phyloP scores from a whole-genome alignment of 2,888 invertebrate species.

The Pristionchus maxplancki region DNA sequence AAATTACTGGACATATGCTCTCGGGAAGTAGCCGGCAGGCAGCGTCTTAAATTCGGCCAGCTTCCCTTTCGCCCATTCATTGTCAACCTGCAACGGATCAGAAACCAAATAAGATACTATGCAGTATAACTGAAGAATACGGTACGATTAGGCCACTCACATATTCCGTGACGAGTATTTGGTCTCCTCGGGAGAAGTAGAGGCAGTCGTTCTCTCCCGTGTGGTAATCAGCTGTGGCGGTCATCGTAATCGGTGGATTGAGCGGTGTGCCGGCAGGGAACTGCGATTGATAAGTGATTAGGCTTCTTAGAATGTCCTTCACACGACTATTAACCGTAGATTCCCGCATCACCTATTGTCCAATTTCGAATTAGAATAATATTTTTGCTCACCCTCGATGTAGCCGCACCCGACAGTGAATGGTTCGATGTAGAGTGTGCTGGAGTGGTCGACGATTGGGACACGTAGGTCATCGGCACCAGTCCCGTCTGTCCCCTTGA shows the following conservation, averaged over 20 bases:
- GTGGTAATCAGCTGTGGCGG: slow-evolving; percentile 61
- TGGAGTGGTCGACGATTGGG: neutral
- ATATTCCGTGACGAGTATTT: slow-evolving; percentile 63
- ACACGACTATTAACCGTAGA: too few relatives aligned
- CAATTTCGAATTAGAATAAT: too few relatives aligned
- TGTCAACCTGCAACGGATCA: slow-evolving; percentile 38
- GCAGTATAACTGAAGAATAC: too few relatives aligned
- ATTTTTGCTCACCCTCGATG: slow-evolving; percentile 12
- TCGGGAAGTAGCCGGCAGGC: slow-evolving; percentile 59
- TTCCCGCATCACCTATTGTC: too few relatives aligned
- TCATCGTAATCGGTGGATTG: slow-evolving; percentile 36
- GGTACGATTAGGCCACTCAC: slow-evolving; percentile 50
- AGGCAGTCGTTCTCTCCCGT: slow-evolving; percentile 63
- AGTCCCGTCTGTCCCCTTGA: slow-evolving; percentile 40
- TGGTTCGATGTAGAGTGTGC: neutral
- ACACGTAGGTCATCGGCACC: slow-evolving; percentile 47
- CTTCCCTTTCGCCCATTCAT: slow-evolving; percentile 50
- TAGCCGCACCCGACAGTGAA: neutral
- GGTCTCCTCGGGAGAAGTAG: slow-evolving; percentile 63
- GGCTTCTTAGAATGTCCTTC: too few relatives aligned
- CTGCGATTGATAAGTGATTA: neutral
- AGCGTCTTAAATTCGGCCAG: slow-evolving; percentile 60
- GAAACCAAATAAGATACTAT: neutral
- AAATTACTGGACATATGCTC: slow-evolving; percentile 40
- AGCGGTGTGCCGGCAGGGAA: slow-evolving; percentile 39